Conservation (phyloP, 2,888 invertebrate genomes). For the Acrobasis suavella region DNA sequence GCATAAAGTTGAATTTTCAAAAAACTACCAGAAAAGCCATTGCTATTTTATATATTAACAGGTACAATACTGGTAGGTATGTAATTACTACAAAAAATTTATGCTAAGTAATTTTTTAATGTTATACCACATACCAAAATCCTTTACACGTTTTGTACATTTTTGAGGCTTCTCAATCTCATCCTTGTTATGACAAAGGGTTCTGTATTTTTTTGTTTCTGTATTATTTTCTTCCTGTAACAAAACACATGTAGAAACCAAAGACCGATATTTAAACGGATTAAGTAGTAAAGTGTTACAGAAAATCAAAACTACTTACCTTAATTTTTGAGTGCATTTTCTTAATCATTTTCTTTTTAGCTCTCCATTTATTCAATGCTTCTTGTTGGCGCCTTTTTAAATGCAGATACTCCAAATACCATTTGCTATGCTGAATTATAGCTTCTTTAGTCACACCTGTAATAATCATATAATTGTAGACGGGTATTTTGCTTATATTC, state of each 20-base stretch:
- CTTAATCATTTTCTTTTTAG: conserved; percentile 49
- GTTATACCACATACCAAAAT: background rate
- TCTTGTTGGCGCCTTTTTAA: conserved; percentile 59
- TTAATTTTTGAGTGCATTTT: conserved; percentile 30
- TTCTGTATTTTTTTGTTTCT: background rate
- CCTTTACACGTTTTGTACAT: background rate
- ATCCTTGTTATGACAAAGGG: no score
- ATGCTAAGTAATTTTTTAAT: background rate
- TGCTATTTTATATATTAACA: no score
- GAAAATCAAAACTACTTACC: conserved; percentile 13
- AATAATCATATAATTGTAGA: background rate
- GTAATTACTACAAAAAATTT: no score
- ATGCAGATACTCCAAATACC: conserved; percentile 61
- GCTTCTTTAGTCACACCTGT: conserved; percentile 49
- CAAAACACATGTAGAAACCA: background rate
- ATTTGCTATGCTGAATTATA: conserved; percentile 54
- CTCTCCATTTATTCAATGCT: conserved; percentile 67
- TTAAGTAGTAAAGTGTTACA: background rate
- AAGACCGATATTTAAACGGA: background rate
- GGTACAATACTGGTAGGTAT: no score
- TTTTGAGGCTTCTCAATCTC: background rate
- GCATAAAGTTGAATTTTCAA: no score
- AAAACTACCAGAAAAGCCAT: no score
- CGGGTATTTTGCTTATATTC: background rate
- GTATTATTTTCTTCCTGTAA: background rate